Base-by-base conservation (phyloP, 2,888 invertebrate genomes). In the Ophion ventricosus region DNA sequence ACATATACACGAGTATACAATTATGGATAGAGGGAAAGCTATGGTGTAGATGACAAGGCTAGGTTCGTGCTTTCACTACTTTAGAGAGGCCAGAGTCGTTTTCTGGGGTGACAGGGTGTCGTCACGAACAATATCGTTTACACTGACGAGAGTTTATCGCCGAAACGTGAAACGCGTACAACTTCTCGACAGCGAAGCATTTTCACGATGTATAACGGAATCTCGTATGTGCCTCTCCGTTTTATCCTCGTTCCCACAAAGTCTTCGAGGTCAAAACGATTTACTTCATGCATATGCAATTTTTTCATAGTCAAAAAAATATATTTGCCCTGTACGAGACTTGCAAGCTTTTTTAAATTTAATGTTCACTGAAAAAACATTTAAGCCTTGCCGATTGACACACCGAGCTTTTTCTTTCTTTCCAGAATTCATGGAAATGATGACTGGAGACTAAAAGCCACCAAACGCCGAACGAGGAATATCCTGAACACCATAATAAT, bases 381-480 rank as follows among this genome's bases (percentile, higher is more conserved):
- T 10, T 17, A 5, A 17, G 43, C 25, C 25, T 43, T 7, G 17
- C 23, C 26, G 10, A 56, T 11, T 10, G 17, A n/a, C 10, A 35
- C 11, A 17, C 14, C 20, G 3, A 2, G 7, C 1, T 20, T 61
- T 81, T 88, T 90, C n/a, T 90, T 86, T 88, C 83, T 83, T 95
- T 95, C 87, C 95, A 96, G 96, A 96, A 93, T 96, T 96, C 94
- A 96, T 96, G 96, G 96, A 95, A 91, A 96, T 96, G 96, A 96
- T 96, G 96, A 96, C 96, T 81, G 96, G 96, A 59, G 96, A 96
- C 93, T 96, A 95, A 94, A 82, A 25, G 11, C 23, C 11, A 56
- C 43, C 17, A 35, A 77, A 43, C 25, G 29, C 4, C 43, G n/a
- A 72, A 26, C 7, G 25, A 11, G 54, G 49, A 20, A 80, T 56